Percentiles rank a stretch among this genome's conserved stretches.
Conservation (phyloP, 92 coral and sea anemone species). For the Palythoa caribaeorum region DNA sequence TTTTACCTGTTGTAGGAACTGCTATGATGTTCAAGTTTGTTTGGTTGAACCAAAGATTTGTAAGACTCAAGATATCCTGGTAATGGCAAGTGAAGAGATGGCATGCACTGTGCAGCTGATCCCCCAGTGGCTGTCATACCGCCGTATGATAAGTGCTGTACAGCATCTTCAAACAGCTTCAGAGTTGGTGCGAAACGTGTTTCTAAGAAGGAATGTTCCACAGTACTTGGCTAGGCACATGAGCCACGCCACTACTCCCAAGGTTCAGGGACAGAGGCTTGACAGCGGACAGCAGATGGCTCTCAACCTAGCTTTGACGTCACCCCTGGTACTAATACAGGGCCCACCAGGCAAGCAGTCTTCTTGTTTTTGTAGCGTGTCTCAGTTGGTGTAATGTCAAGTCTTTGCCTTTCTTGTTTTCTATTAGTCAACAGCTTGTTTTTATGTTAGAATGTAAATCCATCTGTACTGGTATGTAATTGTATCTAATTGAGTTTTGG, state of each 20-base stretch:
- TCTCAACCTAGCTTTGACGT: conserved; percentile 71
- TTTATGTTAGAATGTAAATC: not conserved
- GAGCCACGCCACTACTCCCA: conserved; percentile 22
- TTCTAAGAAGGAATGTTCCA: conserved; percentile 73
- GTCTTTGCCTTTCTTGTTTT: not conserved
- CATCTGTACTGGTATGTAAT: too few species aligned
- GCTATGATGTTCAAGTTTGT: conserved; percentile 26
- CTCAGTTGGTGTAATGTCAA: not conserved
- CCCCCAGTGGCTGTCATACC: conserved; percentile 65
- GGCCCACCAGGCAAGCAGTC: conserved; percentile 86
- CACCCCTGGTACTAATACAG: conserved; percentile 81
- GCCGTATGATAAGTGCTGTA: conserved; percentile 84
- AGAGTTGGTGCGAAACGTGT: conserved; percentile 73
- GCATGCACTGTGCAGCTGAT: conserved; percentile 72
- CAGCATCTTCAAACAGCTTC: conserved; percentile 65
- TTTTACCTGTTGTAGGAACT: not conserved
- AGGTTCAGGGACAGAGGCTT: conserved; percentile 48
- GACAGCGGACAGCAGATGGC: conserved; percentile 85
- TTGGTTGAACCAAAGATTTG: conserved; percentile 65
- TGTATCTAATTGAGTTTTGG: too few species aligned
- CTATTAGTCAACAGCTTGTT: not conserved
- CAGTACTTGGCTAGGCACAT: conserved; percentile 55
- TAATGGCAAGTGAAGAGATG: conserved; percentile 39
- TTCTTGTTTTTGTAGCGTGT: not conserved
- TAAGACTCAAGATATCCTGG: conserved; percentile 40